Base-by-base conservation (phyloP, 2,797 vertebrate species). In the Enteromius radiatus region DNA sequence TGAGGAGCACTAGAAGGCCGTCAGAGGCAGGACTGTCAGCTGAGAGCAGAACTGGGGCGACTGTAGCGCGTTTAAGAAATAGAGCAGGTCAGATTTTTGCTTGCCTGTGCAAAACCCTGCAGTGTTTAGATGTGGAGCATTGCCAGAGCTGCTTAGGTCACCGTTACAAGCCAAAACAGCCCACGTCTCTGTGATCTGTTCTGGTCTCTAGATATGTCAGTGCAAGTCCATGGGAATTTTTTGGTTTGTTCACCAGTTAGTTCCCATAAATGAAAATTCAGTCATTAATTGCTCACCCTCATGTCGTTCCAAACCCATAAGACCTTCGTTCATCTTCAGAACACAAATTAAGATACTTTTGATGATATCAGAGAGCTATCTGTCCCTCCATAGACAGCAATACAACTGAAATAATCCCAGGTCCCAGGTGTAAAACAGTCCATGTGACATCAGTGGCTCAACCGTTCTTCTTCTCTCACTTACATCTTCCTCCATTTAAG, bases 21-120 rank as follows among this genome's bases (percentile, higher is more conserved):
- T 54, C 64, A 78, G 78, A 85, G 82, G 4, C 67, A 73, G 49
- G 19, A 64, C 65, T 71, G 78, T 67, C 78, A 82, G 81, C 82
- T 67, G 52, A 63, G 45, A 88, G 82, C 23, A 52, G 65, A 26
- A 76, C 63, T 45, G 79, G 65, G 43, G 15, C 6, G 56, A 28
- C 12, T 6, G 23, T 28, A 11, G 52, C n/a, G 1, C 43, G 47
- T 31, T 15, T 9, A 69, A 11, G 38, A 41, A 69, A 69, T 0
- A 15, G 26, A 12, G 36, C 19, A 28, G n/a, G 67, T 63, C 26
- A 63, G 26, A 63, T 63, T 17, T 28, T 31, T 63, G 31, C 31
- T 38, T 2, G 9, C 9, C n/a, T 69, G 38, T 26, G 26, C 28
- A 19, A 28, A 73, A 73, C 4, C 17, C 17, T 9, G 19, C 9